Base-by-base conservation (phyloP, 2,888 invertebrate genomes). In the Boloria euphrosyne region DNA sequence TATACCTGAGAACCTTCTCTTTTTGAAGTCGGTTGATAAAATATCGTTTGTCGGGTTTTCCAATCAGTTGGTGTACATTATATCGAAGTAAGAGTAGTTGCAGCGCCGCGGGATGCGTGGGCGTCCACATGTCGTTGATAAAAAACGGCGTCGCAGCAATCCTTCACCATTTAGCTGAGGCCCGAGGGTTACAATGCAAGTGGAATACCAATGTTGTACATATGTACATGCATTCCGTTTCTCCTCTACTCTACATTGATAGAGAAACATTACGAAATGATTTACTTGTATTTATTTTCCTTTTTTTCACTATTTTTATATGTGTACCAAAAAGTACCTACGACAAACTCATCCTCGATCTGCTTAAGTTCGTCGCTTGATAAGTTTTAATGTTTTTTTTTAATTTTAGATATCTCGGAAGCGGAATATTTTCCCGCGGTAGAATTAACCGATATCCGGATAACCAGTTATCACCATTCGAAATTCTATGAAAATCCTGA, bases 161-260 rank as follows among this genome's bases (percentile, higher is more conserved):
- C 49, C 58, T 59, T 67, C 62, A 63, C 53, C 53, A 59, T 67
- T 58, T 59, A 53, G 50, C 44, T 50, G 18, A 38, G 31, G n/a
- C 57, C 52, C 51, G 53, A 22, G 59, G 57, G 17, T 10, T 7
- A 38, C 10, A 38, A 1, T 46, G 49, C 38, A 47, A 43, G n/a
- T 43, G 58, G 47, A 47, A 66, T 53, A 5, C 2, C 13, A 44
- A 38, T 47, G 16, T 18, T 49, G 46, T 59, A 59, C 59, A 59
- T 38, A 50, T 22, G 3, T 22, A 22, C 22, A 22, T 22, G 3
- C 22, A 22, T 22, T 3, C 22, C 22, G 22, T 22, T 22, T 22
- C 22, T 22, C 22, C 3, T 31, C 17, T 38, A 38, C 17, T 43
- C 38, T 27, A n/a, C 10, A 14, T 3, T n/a, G n/a, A n/a, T n/a